Evolutionary conservation across 2,797 vertebrate species (phyloP).

Genomic region (Sciaenops ocellatus): DNA sequence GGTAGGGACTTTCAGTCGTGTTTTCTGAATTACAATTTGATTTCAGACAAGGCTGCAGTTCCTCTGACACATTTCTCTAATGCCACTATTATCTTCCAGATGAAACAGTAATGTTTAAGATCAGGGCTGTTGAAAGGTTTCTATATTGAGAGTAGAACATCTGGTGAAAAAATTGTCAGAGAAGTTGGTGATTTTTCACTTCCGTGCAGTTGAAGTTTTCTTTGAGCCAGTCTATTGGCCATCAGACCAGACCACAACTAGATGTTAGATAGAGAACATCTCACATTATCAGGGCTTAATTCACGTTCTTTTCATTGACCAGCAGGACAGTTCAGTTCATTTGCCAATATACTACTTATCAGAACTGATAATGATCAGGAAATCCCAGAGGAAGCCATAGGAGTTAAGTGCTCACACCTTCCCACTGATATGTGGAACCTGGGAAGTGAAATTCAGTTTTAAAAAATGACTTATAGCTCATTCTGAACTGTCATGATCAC

Average conservation of each 20-base stretch:
- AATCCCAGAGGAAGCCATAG: not conserved
- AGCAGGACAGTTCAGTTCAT: not conserved
- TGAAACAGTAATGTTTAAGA: not conserved
- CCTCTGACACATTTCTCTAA: not conserved
- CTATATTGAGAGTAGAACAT: not conserved
- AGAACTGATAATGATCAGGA: not conserved
- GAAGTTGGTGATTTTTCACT: not conserved
- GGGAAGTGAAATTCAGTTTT: not conserved
- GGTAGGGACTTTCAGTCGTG: not conserved
- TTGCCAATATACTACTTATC: not conserved
- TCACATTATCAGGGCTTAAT: accelerated
- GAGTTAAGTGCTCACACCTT: not conserved
- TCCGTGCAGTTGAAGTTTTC: not conserved
- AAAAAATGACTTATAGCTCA: not conserved
- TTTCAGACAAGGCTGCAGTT: not conserved
- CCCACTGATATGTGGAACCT: not conserved
- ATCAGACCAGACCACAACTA: not conserved
- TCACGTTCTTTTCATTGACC: not conserved
- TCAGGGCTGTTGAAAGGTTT: not conserved
- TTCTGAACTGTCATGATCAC: not conserved
- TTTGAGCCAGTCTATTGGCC: not conserved
- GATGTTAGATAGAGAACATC: not conserved
- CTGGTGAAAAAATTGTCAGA: not conserved
- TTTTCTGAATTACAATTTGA: not conserved
- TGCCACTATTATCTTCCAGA: not conserved